phyloP scores from a whole-genome alignment of 2,113 vertebrate species.

The Thamnophis sirtalis region DNA sequence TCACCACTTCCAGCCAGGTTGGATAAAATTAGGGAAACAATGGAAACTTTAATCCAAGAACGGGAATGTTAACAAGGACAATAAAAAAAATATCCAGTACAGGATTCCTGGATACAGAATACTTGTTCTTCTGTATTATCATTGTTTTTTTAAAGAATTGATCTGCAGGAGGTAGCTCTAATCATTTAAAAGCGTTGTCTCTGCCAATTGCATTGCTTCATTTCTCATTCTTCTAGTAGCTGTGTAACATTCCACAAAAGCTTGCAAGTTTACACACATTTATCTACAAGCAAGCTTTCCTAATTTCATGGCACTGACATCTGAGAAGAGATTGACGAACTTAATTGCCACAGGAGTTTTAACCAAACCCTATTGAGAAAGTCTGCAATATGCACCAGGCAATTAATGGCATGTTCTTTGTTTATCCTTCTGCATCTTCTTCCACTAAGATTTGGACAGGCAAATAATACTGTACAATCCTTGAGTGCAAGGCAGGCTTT shows the following conservation, averaged over 20 bases:
- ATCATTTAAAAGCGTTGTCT: neutral
- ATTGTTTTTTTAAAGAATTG: neutral
- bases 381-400: slow-evolving; percentile 63
- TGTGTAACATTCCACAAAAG: neutral
- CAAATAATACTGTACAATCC: slow-evolving; percentile 67
- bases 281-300: neutral
- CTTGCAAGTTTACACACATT: neutral
- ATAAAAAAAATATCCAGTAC: neutral
- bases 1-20: neutral
- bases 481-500: slow-evolving; percentile 65
- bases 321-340: neutral
- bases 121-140: neutral
- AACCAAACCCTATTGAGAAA: slow-evolving; percentile 49
- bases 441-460: slow-evolving; percentile 68
- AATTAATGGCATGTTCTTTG: slow-evolving; percentile 60
- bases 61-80: neutral
- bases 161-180: neutral
- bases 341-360: slow-evolving; percentile 63
- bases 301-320: neutral
- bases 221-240: neutral
- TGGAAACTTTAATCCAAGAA: neutral
- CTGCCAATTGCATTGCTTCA: neutral
- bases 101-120: neutral
- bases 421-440: slow-evolving; percentile 61
- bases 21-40: neutral